phyloP scores from a whole-genome alignment of 2,797 vertebrate genomes.

The Galagoides demidoff region DNA sequence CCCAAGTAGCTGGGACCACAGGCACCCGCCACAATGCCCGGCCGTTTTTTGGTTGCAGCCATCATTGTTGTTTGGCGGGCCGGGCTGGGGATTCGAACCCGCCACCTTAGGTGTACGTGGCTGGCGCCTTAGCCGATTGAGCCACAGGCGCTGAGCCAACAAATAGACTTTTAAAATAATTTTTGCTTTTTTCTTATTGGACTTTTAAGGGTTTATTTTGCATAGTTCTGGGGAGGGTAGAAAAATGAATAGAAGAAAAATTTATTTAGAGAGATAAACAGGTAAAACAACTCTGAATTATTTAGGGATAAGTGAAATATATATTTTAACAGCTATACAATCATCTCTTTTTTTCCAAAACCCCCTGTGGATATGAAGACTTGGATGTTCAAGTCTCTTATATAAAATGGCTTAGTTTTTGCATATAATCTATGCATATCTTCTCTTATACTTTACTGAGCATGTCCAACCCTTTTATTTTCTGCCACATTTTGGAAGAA shows the following conservation, averaged over 20 bases:
- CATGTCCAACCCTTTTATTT: too few relatives aligned
- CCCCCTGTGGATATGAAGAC: not conserved
- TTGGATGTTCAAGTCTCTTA: not conserved
- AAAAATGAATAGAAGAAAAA: not conserved
- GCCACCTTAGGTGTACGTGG: too few relatives aligned
- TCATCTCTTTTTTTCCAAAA: not conserved
- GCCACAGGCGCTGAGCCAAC: too few relatives aligned
- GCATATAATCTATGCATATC: not conserved
- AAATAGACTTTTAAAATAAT: slow-evolving; percentile 5
- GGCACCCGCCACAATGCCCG: too few relatives aligned
- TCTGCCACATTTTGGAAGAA: too few relatives aligned
- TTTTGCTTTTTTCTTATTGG: not conserved
- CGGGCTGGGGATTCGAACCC: too few relatives aligned
- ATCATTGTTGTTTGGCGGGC: too few relatives aligned
- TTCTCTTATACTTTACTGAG: not conserved
- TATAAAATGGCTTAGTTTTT: not conserved
- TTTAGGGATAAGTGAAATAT: not conserved
- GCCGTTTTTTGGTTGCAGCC: too few relatives aligned
- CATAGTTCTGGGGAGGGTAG: not conserved
- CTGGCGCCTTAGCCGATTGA: too few relatives aligned
- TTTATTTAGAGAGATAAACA: not conserved
- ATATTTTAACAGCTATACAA: not conserved
- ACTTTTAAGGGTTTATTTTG: not conserved
- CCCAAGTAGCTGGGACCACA: too few relatives aligned
- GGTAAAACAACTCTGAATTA: not conserved